Conservation (phyloP, 2,113 vertebrate genomes). For the Rhea americana region DNA sequence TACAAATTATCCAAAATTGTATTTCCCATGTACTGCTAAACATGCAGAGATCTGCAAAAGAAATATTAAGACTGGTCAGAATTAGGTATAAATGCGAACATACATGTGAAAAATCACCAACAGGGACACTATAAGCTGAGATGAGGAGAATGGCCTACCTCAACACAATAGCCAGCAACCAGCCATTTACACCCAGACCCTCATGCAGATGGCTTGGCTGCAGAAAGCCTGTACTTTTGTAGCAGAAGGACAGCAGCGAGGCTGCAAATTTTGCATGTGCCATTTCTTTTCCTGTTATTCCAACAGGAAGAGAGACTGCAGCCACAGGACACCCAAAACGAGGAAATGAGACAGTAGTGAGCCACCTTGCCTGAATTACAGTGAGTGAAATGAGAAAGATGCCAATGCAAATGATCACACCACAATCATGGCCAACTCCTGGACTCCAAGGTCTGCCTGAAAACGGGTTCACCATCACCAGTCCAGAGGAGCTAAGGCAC, state of each 20-base stretch:
- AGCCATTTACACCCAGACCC: no score
- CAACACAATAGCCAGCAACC: no score
- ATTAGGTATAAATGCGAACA: no score
- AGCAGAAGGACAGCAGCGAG: neutral
- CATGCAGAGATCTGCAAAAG: no score
- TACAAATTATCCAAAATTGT: neutral
- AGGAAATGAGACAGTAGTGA: neutral
- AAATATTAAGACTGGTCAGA: no score
- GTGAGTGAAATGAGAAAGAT: neutral
- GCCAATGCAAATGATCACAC: fast-evolving
- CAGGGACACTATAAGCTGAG: no score
- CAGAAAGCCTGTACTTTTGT: neutral
- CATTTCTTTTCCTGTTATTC: neutral
- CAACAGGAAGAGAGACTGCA: neutral
- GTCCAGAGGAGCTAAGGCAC: neutral
- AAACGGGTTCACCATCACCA: neutral
- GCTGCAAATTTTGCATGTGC: neutral
- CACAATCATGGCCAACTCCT: neutral
- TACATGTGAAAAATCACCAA: no score
- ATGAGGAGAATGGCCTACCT: no score
- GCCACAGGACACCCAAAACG: neutral
- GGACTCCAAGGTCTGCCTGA: neutral
- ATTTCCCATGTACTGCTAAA: neutral
- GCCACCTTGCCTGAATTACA: neutral
- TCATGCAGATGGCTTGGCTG: neutral